Conservation (phyloP, 2,888 invertebrate genomes). For the Eretmocerus hayati region DNA sequence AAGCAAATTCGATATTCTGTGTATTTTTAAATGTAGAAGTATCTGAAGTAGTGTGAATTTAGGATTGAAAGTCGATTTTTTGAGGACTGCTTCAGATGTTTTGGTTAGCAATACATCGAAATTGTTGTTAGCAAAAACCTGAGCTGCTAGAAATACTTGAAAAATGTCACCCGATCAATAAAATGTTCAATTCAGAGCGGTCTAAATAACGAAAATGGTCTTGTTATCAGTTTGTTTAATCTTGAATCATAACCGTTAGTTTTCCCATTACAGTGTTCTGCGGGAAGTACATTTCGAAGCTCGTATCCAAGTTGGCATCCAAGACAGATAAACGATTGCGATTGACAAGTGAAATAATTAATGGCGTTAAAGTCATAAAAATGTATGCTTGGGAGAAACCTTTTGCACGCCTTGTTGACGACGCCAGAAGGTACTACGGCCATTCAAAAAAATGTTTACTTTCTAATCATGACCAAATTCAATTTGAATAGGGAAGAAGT, state of each 20-base stretch:
- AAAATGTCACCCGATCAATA: no score
- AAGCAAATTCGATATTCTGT: no score
- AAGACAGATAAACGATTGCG: constrained; percentile 79
- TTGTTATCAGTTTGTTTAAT: not conserved
- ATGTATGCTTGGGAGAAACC: constrained; percentile 86
- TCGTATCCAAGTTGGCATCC: constrained; percentile 64
- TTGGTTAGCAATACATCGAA: no score
- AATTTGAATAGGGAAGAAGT: constrained; percentile 49
- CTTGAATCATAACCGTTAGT: not conserved
- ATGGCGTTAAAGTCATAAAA: constrained; percentile 79
- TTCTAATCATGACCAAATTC: not conserved
- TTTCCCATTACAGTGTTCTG: constrained; percentile 27
- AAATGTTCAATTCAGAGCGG: no score
- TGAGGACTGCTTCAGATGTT: no score
- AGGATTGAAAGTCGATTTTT: no score
- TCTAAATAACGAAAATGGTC: no score
- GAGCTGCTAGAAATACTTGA: no score
- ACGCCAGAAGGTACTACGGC: constrained; percentile 41
- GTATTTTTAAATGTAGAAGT: no score
- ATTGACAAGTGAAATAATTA: constrained; percentile 83
- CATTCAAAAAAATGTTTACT: not conserved
- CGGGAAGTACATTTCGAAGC: constrained; percentile 37
- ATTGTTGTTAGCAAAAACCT: no score
- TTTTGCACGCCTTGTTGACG: constrained; percentile 58
- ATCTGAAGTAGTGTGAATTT: no score